Conservation (phyloP, 2,797 vertebrate genomes). For the Rhinophrynus dorsalis region DNA sequence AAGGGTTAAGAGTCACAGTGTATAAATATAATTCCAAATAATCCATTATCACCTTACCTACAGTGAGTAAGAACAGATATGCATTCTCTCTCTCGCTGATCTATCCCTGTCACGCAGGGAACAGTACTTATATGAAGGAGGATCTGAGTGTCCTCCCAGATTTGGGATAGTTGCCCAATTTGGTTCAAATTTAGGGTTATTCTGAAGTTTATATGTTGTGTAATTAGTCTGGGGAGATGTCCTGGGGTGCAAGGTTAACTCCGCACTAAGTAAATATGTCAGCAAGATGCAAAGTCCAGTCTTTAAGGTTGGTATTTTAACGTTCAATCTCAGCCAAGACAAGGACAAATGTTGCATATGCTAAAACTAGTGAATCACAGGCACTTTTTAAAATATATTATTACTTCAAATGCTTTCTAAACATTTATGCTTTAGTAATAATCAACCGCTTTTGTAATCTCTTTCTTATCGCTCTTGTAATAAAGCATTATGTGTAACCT, state of each 20-base stretch:
- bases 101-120: neutral
- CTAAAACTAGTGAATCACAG: too few species aligned
- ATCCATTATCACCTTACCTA: constrained; percentile 28
- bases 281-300: constrained; percentile 35
- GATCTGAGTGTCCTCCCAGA: constrained; percentile 26
- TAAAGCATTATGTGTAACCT: neutral
- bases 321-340: neutral
- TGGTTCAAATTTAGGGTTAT: neutral
- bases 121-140: neutral
- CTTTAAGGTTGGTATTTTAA: constrained; percentile 15
- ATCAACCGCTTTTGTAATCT: neutral
- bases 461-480: neutral
- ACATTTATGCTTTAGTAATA: constrained; percentile 3
- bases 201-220: constrained; percentile 1
- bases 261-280: neutral
- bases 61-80: neutral
- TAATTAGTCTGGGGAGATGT: neutral
- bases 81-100: neutral
- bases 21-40: too few species aligned
- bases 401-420: neutral
- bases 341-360: neutral
- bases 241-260: neutral
- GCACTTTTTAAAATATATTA: neutral
- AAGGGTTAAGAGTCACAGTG: too few species aligned
- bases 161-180: constrained; percentile 10